Evolutionary conservation across 2,797 vertebrate genomes (phyloP).

Genomic region (Lutjanus campechanus): DNA sequence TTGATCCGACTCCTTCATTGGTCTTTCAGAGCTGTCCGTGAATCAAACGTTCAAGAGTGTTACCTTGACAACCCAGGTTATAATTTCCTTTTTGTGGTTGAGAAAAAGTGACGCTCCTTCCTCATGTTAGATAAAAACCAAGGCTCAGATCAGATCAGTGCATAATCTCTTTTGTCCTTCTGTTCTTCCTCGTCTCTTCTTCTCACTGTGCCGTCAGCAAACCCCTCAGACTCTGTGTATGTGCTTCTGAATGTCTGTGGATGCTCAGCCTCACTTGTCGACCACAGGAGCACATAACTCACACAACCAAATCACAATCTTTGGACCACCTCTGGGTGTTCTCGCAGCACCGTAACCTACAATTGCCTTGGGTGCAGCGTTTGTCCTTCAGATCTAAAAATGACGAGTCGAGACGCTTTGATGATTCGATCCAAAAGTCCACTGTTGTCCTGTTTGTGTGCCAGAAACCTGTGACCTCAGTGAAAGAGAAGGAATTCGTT

Average conservation of each 20-base stretch:
- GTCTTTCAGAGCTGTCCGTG: background rate
- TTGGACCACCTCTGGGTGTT: conserved; percentile 55
- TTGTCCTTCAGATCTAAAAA: conserved; percentile 42
- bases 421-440: conserved; percentile 42
- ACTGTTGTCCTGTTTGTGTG: conserved; percentile 5
- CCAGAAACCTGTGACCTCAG: conserved; percentile 38
- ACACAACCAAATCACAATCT: conserved; percentile 60
- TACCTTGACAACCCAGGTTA: background rate
- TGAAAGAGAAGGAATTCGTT: conserved; percentile 20
- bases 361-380: conserved; percentile 54
- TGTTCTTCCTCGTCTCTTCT: conserved; percentile 10
- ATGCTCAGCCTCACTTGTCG: conserved; percentile 50
- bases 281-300: conserved; percentile 66
- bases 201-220: conserved; percentile 35
- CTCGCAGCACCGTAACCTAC: conserved; percentile 53
- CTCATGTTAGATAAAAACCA: background rate
- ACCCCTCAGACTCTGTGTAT: conserved; percentile 17
- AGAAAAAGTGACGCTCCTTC: conserved; percentile 10
- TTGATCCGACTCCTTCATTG: conserved; percentile 80
- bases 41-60: background rate
- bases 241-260: conserved; percentile 48
- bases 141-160: background rate
- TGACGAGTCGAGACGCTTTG: background rate
- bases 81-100: background rate
- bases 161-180: background rate